Evolutionary conservation across 2,888 invertebrate species (phyloP).

Genomic region (Erebia aethiops): DNA sequence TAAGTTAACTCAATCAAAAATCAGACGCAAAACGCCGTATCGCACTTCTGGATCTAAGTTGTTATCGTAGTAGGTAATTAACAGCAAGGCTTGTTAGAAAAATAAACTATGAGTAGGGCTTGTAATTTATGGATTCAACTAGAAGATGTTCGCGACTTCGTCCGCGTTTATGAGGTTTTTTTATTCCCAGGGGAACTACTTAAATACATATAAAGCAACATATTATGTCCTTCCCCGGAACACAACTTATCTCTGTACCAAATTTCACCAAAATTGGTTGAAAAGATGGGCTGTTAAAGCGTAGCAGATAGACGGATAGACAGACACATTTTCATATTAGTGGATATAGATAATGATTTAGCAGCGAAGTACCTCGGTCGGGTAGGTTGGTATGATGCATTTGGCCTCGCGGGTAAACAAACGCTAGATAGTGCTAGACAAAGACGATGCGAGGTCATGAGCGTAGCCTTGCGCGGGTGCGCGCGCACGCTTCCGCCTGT

Average conservation of each 20-base stretch:
- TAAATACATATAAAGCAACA: too few relatives aligned
- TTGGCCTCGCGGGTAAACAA: conserved; percentile 80
- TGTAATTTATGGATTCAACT: conserved; percentile 57
- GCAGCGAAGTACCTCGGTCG: conserved; percentile 59
- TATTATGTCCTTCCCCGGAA: too few relatives aligned
- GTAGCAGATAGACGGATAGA: too few relatives aligned
- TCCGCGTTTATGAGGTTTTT: too few relatives aligned
- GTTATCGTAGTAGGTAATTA: conserved; percentile 57
- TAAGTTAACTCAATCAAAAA: neutral
- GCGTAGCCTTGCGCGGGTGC: conserved; percentile 81
- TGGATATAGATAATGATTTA: conserved; percentile 47
- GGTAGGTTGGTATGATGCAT: conserved; percentile 76
- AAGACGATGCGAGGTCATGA: conserved; percentile 82
- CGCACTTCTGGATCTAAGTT: conserved; percentile 39
- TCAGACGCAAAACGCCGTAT: conserved; percentile 20
- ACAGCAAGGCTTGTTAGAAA: conserved; percentile 60
- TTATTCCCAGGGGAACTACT: too few relatives aligned
- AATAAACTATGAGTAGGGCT: conserved; percentile 43
- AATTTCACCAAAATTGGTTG: too few relatives aligned
- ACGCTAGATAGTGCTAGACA: conserved; percentile 81
- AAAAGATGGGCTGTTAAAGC: too few relatives aligned
- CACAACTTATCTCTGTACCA: too few relatives aligned
- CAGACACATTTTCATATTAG: too few relatives aligned
- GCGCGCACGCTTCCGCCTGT: conserved; percentile 78
- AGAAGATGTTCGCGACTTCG: too few relatives aligned